Base-by-base conservation (phyloP, 2,888 invertebrate genomes). In the Psylliodes chrysocephalus region DNA sequence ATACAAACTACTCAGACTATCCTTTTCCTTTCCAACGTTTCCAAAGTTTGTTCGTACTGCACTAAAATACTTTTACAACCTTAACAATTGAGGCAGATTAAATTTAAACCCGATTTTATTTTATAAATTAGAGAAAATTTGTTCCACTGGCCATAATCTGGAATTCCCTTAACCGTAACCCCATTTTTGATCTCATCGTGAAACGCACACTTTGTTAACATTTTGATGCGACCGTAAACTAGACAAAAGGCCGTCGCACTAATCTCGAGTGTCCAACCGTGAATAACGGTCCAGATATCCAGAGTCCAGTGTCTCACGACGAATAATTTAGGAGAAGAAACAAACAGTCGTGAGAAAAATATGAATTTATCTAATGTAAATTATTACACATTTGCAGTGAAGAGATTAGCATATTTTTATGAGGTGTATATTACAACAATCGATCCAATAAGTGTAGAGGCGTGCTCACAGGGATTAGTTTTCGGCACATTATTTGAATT, bases 211-310 rank as follows among this genome's bases (percentile, higher is more conserved):
- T 57, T 57, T 49, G 57, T 57, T 57, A 57, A 57, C 47, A 47
- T 57, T 57, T 57, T 57, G 38, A 57, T 47, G 49, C 47, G 38
- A 25, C 25, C 49, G 47, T 57, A 57, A 57, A 57, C 35, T 57
- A 57, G 57, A 57, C 57, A 57, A 57, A n/a, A 56, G 56, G 38
- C 47, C 47, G 17, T 47, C 15, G 38, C 38, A 33, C 49, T 66
- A 66, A 66, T 66, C 62, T 62, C 28, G 46, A 47, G 44, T 56
- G 60, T 64, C 64, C 64, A 44, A 53, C 52, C 57, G 56, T 64
- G 61, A 64, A 64, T 61, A 61, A 62, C 55, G 52, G 30, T 17
- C 18, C 46, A 12, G 46, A 56, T 47, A 47, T 57, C 47, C 46
- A 25, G 12, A 1, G 7, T 6, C 46, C 19, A 46, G 44, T 44